These are phyloP conservation scores for Cromileptes altivelis DNA, from an alignment of 2,113 vertebrate genomes.

Conservation along the genomic window DNA sequence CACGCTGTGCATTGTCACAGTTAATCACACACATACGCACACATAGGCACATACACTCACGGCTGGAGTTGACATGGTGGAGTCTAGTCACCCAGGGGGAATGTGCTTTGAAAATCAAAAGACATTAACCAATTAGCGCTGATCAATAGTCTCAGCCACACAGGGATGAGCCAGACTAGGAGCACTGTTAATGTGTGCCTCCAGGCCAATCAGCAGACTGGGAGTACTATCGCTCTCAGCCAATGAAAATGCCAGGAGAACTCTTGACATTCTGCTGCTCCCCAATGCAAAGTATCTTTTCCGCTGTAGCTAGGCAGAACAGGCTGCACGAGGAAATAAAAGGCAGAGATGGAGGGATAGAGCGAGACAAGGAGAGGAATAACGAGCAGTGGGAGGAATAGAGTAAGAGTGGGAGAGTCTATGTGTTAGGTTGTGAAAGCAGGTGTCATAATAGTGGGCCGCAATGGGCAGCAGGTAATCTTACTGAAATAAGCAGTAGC, in stretches of 20 bases:
- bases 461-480: conserved; percentile 73
- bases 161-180: conserved; percentile 36
- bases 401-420: conserved; percentile 37
- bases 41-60: conserved; percentile 13
- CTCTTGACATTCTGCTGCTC: conserved; percentile 65
- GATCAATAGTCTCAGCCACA: conserved; percentile 76
- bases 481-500: conserved; percentile 69
- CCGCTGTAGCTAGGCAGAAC: conserved; percentile 78
- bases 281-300: conserved; percentile 66
- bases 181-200: conserved; percentile 56
- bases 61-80: conserved; percentile 40
- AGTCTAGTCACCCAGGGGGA: conserved; percentile 52
- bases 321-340: conserved; percentile 37
- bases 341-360: conserved; percentile 43
- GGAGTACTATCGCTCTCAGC: conserved; percentile 48
- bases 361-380: conserved; percentile 3
- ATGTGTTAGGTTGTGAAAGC: conserved; percentile 62
- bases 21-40: conserved; percentile 29
- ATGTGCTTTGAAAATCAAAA: conserved; percentile 78
- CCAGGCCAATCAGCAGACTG: conserved; percentile 52
- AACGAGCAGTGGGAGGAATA: conserved; percentile 35
- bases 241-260: conserved; percentile 68
- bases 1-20: conserved; percentile 26
- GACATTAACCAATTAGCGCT: conserved; percentile 82
- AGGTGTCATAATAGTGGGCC: conserved; percentile 67